Conservation (phyloP, 2,888 invertebrate genomes). For the Aleiodes testaceus region DNA sequence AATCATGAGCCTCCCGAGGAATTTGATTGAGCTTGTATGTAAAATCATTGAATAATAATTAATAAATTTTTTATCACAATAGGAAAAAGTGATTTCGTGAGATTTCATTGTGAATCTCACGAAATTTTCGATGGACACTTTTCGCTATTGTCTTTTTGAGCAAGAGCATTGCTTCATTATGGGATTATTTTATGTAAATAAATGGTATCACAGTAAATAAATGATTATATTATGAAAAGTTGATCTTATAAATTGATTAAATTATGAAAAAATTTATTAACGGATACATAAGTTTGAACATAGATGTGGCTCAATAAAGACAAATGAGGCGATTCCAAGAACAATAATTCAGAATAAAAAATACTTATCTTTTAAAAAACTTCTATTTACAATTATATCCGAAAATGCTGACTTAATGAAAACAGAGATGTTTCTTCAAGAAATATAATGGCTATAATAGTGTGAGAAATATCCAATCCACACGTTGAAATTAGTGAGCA, state of each 20-base stretch:
- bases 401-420: neutral
- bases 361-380: neutral
- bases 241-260: neutral
- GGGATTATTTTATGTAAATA: too few species aligned
- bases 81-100: too few species aligned
- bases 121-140: too few species aligned
- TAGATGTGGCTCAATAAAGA: neutral
- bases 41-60: neutral
- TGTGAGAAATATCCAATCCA: neutral
- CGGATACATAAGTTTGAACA: neutral
- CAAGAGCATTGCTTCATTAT: too few species aligned
- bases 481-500: constrained; percentile 4
- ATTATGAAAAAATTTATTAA: constrained; percentile 28
- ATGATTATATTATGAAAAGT: too few species aligned
- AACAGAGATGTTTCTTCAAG: neutral
- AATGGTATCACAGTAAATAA: too few species aligned
- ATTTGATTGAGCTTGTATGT: constrained; percentile 27
- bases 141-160: too few species aligned
- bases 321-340: neutral
- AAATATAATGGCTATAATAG: neutral
- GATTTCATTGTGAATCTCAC: too few species aligned
- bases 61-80: neutral
- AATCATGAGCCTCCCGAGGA: constrained; percentile 6
- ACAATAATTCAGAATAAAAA: neutral
- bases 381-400: constrained; percentile 13